Evolutionary conservation across 2,888 invertebrate species (phyloP), one percentile per base, ranked within the genome.

Genomic region (Stenchaetothrips biformis): DNA sequence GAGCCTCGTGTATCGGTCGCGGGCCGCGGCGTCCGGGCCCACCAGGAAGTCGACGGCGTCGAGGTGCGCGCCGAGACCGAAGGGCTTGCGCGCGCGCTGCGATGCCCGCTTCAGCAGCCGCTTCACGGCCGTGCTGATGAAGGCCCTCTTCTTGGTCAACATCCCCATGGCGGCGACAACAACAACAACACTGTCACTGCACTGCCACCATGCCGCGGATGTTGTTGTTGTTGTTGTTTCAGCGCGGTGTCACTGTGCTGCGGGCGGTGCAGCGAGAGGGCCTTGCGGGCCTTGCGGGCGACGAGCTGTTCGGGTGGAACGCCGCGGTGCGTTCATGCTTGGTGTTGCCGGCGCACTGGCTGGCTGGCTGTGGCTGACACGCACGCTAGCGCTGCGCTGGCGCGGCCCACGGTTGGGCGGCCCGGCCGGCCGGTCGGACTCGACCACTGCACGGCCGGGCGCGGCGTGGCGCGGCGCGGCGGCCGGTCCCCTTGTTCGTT

Each of bases 301-400:
- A 37, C 37, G 37, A 37, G 37, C 37, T 37, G 37, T 37, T 37
- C 37, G 37, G 37, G 37, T 37, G 37, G 37, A 37, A 37, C 59
- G 37, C 37, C 37, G 59, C 59, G 59, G 59, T 59, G 59, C 67
- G 67, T 74, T 74, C 67, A 74, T 74, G 25, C 67, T 74, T 21
- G 67, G 67, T 25, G 67, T 21, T 74, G 25, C 7, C 67, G 67
- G 67, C 21, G 7, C 53, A 53, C 37, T 37, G 13, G 53, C 53
- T 9, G 53, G 13, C 53, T 53, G 7, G 62, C 62, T n/a, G 7
- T 1, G 62, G 7, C 18, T 2, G 13, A 13, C 62, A 62, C 16
- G n/a, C n/a, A n/a, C n/a, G n/a, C 49, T 49, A 49, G 49, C 49
- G 8, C 49, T 49, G 49, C 49, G 8, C 62, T n/a, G 62, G 18